These are phyloP conservation scores for Eugnorisma glareosa DNA, from an alignment of 2,888 invertebrate species.

Conservation along the genomic window DNA sequence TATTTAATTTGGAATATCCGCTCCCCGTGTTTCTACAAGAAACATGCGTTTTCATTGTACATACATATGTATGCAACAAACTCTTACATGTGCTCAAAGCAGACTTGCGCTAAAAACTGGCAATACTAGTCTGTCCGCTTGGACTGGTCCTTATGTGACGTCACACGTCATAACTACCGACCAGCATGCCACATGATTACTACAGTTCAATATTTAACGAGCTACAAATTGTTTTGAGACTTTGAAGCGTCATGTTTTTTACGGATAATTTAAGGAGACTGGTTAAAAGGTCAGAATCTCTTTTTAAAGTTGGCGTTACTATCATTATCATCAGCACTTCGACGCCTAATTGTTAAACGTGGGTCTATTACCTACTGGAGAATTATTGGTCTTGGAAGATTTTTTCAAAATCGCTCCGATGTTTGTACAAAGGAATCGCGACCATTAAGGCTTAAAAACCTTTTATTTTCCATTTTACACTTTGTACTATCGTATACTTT, in stretches of 20 bases:
- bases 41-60: constrained; percentile 45
- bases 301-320: constrained; percentile 12
- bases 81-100: constrained; percentile 51
- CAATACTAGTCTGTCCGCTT: constrained; percentile 55
- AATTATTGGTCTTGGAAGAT: neutral
- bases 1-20: constrained; percentile 46
- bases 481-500: neutral
- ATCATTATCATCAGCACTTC: neutral
- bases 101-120: constrained; percentile 62
- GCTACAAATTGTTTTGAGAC: constrained; percentile 51
- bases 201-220: constrained; percentile 57
- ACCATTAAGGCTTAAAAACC: neutral
- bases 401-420: neutral
- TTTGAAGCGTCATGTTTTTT: constrained; percentile 28
- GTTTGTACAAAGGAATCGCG: neutral
- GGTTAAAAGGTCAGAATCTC: constrained; percentile 14
- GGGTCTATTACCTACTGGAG: neutral
- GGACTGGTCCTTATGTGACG: constrained; percentile 61
- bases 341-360: neutral
- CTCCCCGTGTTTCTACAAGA: constrained; percentile 35
- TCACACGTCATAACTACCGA: constrained; percentile 61
- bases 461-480: neutral
- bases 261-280: constrained; percentile 17
- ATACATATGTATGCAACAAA: constrained; percentile 56
- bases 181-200: constrained; percentile 48